These are phyloP conservation scores for Tamandua tetradactyla DNA, from an alignment of 2,797 vertebrate species.

Conservation along the genomic window DNA sequence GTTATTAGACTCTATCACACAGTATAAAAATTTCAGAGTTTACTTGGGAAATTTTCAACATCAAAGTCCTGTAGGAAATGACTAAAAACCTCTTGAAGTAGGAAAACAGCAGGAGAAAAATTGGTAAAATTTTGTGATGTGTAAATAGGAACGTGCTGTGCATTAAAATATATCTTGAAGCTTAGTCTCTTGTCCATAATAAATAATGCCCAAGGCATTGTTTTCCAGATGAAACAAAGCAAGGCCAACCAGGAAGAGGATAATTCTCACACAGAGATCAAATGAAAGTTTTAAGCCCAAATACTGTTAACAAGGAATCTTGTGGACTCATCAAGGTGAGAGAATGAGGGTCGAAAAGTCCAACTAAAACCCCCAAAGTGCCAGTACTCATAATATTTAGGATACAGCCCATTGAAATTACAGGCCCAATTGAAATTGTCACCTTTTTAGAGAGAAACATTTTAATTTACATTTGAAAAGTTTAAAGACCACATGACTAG, in stretches of 20 bases:
- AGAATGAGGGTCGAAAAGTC: neutral
- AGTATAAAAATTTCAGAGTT: neutral
- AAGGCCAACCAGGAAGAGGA: neutral
- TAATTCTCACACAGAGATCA: slow-evolving; percentile 42
- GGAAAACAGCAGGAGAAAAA: slow-evolving; percentile 64
- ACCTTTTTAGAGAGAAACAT: neutral
- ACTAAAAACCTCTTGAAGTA: slow-evolving; percentile 52
- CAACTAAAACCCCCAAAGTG: neutral
- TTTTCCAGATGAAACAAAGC: slow-evolving; percentile 36
- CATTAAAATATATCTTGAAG: neutral
- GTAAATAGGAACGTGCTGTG: slow-evolving; percentile 38
- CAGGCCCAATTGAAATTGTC: no score
- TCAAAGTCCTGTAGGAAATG: slow-evolving; percentile 31
- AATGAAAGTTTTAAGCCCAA: neutral
- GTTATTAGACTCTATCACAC: neutral
- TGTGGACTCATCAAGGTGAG: neutral
- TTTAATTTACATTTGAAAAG: neutral
- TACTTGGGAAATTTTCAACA: neutral
- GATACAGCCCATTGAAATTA: neutral
- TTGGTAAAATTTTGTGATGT: slow-evolving; percentile 1
- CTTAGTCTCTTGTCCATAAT: neutral
- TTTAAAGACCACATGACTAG: neutral
- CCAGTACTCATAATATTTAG: neutral
- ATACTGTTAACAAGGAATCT: neutral
- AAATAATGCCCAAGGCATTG: slow-evolving; percentile 39